Conservation (phyloP, 2,797 vertebrate species). For the Spinibarbus caldwelli region DNA sequence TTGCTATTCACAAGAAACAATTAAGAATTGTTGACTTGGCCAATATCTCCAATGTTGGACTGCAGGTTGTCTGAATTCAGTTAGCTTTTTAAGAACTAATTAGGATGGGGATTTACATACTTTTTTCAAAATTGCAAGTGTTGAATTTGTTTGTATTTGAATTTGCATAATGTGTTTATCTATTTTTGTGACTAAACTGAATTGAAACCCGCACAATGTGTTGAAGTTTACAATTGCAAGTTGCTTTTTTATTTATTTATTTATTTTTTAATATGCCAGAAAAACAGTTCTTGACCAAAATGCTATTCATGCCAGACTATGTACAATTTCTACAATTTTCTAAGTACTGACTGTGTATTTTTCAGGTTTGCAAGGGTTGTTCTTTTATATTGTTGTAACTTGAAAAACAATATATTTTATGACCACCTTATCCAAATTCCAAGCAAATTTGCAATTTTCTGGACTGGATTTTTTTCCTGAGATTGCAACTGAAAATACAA, state of each 20-base stretch:
- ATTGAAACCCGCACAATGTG: not conserved
- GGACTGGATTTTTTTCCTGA: not conserved
- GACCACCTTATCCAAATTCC: not conserved
- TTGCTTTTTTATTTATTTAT: too few relatives aligned
- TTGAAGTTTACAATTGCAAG: not conserved
- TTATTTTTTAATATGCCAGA: not conserved
- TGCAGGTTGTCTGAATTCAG: not conserved
- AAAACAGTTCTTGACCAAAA: not conserved
- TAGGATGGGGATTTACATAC: not conserved
- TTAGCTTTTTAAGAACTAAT: not conserved
- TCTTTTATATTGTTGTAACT: not conserved
- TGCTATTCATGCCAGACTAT: not conserved
- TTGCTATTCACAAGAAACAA: not conserved
- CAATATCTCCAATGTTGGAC: conserved; percentile 27
- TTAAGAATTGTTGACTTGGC: not conserved
- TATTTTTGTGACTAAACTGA: not conserved
- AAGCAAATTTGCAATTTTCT: not conserved
- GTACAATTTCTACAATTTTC: not conserved
- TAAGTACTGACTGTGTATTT: not conserved
- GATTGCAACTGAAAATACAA: conserved; percentile 22
- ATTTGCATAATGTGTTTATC: not conserved
- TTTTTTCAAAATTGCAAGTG: not conserved
- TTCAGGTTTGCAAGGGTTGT: not conserved
- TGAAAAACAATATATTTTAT: not conserved
- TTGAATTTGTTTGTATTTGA: not conserved